Evolutionary conservation across 2,797 vertebrate species (phyloP).

Genomic region (Xiphorhynchus erythropygius): DNA sequence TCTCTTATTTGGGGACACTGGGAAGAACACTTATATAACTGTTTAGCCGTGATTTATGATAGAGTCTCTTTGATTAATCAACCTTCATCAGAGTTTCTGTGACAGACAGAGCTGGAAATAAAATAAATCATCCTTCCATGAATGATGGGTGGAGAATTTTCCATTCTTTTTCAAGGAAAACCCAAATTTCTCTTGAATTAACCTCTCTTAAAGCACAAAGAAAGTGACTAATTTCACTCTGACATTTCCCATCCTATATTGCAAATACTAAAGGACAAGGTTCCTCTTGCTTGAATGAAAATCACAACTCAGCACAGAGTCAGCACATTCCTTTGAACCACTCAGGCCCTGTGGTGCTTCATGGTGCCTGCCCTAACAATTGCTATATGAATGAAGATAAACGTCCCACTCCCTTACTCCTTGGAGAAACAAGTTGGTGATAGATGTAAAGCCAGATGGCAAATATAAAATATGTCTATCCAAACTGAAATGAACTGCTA

Average conservation of each 20-base stretch:
- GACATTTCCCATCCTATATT: neutral
- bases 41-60: conserved; percentile 37
- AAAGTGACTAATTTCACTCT: neutral
- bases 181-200: neutral
- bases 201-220: neutral
- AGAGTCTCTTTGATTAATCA: conserved; percentile 32
- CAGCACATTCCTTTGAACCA: neutral
- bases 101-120: conserved; percentile 7
- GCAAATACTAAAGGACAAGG: neutral
- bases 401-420: neutral
- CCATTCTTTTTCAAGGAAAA: conserved; percentile 25
- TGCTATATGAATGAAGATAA: neutral
- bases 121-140: conserved; percentile 45
- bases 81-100: neutral
- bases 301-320: neutral
- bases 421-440: neutral
- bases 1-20: neutral
- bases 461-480: neutral
- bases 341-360: neutral
- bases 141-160: conserved; percentile 29
- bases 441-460: neutral
- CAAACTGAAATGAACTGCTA: neutral
- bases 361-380: neutral
- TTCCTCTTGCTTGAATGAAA: neutral
- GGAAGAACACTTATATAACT: neutral